Percentiles rank a stretch among this genome's conserved stretches.
Conservation (phyloP, 37 sponge, comb jelly and placozoan genomes). For the Axinella damicornis region DNA sequence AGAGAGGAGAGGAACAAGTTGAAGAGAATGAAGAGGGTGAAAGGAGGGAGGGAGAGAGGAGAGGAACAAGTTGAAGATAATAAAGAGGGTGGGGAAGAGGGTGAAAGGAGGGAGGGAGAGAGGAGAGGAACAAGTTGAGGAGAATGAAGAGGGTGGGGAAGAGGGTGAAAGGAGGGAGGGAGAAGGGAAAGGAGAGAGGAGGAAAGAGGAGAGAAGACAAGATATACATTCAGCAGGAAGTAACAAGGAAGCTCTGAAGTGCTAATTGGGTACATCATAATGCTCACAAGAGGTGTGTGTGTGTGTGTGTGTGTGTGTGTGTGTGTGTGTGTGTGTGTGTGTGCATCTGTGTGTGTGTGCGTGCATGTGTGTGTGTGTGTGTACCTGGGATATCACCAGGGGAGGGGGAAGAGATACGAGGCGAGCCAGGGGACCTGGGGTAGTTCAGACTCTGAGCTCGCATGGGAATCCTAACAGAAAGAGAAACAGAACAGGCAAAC, state of each 20-base stretch:
- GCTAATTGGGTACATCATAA: too few species aligned
- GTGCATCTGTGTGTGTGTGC: too few species aligned
- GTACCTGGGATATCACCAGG: too few species aligned
- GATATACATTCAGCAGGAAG: too few species aligned
- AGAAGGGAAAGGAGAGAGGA: not conserved
- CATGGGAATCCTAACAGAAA: conserved; percentile 19
- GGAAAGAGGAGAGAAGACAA: not conserved
- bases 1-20: not conserved
- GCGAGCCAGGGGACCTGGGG: conserved; percentile 37
- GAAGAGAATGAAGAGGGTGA: not conserved
- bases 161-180: conserved; percentile 23
- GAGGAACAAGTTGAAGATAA: conserved; percentile 14
- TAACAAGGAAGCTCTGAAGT: too few species aligned
- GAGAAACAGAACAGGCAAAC: too few species aligned
- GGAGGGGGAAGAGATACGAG: conserved; percentile 33
- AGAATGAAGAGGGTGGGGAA: not conserved
- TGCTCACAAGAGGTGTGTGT: too few species aligned
- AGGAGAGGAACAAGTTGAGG: not conserved
- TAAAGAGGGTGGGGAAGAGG: conserved; percentile 12
- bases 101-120: conserved; percentile 39
- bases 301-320: too few species aligned
- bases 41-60: conserved; percentile 19
- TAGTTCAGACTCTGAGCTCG: conserved; percentile 40
- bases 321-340: too few species aligned
- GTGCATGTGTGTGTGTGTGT: too few species aligned